Conservation (phyloP, 2,888 invertebrate species). For the Phalera bucephala region DNA sequence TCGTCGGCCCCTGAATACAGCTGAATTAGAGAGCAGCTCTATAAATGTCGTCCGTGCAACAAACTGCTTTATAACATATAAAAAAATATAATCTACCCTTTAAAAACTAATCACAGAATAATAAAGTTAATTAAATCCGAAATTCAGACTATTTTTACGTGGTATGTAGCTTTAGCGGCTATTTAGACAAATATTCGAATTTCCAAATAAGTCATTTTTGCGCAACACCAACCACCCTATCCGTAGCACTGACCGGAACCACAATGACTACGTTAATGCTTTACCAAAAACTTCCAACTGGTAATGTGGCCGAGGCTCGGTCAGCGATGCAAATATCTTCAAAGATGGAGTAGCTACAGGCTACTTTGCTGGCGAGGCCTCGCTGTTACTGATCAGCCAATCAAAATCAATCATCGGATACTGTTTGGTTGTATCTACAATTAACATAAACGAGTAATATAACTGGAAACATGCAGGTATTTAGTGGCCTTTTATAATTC, state of each 20-base stretch:
- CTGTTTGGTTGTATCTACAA: slow-evolving; percentile 82
- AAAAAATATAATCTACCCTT: too few relatives aligned
- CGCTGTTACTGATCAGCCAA: slow-evolving; percentile 80
- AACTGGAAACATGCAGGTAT: slow-evolving; percentile 40
- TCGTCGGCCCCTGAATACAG: not conserved
- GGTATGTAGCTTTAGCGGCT: not conserved
- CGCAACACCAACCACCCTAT: slow-evolving; percentile 28
- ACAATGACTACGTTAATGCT: slow-evolving; percentile 40
- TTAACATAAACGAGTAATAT: slow-evolving; percentile 73
- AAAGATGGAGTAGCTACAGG: slow-evolving; percentile 56
- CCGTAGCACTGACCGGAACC: slow-evolving; percentile 38
- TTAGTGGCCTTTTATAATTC: slow-evolving; percentile 21
- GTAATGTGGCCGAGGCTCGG: slow-evolving; percentile 43
- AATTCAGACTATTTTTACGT: not conserved
- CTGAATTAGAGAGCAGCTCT: too few relatives aligned
- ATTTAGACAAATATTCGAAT: not conserved
- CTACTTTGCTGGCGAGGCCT: slow-evolving; percentile 67
- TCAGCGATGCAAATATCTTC: slow-evolving; percentile 57
- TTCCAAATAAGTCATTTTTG: slow-evolving; percentile 18
- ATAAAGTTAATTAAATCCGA: not conserved
- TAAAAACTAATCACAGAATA: not conserved
- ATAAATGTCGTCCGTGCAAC: too few relatives aligned
- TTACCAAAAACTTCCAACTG: slow-evolving; percentile 58
- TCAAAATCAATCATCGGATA: slow-evolving; percentile 83
- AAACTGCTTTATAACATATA: too few relatives aligned